These are phyloP conservation scores for Yoshiicerus persimilis DNA, from an alignment of 1,140 invertebrate genomes.

Conservation along the genomic window DNA sequence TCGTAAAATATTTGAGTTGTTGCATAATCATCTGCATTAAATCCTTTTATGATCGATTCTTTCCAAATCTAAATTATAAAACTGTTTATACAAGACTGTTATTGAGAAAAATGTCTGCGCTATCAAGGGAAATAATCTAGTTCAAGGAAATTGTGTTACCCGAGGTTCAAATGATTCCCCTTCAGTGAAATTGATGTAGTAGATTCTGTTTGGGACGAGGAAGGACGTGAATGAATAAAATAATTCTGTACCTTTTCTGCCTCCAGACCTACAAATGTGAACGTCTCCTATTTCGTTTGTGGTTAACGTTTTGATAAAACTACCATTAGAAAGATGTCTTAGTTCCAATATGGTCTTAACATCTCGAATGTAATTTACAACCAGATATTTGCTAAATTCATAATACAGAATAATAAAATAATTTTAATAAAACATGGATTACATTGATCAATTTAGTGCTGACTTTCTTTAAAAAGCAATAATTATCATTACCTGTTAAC, in stretches of 20 bases:
- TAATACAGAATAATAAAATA: no score
- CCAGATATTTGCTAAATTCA: conserved; percentile 66
- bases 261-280: conserved; percentile 69
- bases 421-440: no score
- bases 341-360: conserved; percentile 79
- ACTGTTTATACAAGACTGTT: not conserved
- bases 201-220: conserved; percentile 87
- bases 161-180: conserved; percentile 65
- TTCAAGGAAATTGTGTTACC: conserved; percentile 61
- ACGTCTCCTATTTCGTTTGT: conserved; percentile 73
- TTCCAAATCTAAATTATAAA: conserved; percentile 67
- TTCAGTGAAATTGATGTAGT: conserved; percentile 77
- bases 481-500: conserved; percentile 66
- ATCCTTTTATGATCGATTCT: conserved; percentile 79
- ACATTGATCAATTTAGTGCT: no score
- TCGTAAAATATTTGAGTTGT: conserved; percentile 89
- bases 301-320: conserved; percentile 71
- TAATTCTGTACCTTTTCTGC: conserved; percentile 81
- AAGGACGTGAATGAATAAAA: conserved; percentile 94
- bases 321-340: conserved; percentile 72
- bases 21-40: conserved; percentile 76
- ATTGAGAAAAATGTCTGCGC: no score
- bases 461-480: not conserved
- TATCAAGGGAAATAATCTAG: no score
- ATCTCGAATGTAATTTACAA: conserved; percentile 88